These are phyloP conservation scores for Rhabdornis inornatus DNA, from an alignment of 2,113 vertebrate species.

Conservation along the genomic window DNA sequence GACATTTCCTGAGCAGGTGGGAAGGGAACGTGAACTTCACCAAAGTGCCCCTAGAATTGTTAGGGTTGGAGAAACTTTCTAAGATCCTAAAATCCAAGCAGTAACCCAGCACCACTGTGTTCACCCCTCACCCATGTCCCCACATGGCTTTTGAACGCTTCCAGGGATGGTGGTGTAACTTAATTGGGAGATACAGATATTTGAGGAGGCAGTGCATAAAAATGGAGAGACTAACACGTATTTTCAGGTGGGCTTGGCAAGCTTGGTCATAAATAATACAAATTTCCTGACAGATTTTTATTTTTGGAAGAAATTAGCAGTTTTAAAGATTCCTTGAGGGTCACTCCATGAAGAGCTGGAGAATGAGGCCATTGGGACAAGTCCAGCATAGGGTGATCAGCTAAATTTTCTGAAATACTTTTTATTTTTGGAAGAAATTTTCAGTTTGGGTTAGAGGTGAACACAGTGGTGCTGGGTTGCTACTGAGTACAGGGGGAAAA, in stretches of 20 bases:
- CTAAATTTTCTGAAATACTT: background rate
- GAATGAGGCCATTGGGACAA: accelerated
- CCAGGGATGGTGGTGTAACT: background rate
- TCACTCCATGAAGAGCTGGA: background rate
- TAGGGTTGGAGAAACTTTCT: background rate
- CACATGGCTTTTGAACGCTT: accelerated
- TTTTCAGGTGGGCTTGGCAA: background rate
- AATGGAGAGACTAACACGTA: background rate
- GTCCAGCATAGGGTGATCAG: background rate
- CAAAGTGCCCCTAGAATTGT: accelerated
- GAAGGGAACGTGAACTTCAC: background rate
- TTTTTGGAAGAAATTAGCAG: background rate
- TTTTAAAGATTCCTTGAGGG: background rate
- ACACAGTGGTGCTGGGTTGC: too few species aligned
- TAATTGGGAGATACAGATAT: background rate
- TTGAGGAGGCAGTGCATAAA: background rate
- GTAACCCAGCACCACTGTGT: accelerated
- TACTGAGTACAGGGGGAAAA: background rate
- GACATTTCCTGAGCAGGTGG: background rate
- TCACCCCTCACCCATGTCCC: background rate
- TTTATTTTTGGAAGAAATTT: background rate
- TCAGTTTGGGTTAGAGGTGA: too few species aligned
- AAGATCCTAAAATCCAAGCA: background rate
- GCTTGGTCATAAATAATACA: background rate
- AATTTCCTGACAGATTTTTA: background rate